Conservation (phyloP, 2,113 vertebrate species). For the Phasianus colchicus region DNA sequence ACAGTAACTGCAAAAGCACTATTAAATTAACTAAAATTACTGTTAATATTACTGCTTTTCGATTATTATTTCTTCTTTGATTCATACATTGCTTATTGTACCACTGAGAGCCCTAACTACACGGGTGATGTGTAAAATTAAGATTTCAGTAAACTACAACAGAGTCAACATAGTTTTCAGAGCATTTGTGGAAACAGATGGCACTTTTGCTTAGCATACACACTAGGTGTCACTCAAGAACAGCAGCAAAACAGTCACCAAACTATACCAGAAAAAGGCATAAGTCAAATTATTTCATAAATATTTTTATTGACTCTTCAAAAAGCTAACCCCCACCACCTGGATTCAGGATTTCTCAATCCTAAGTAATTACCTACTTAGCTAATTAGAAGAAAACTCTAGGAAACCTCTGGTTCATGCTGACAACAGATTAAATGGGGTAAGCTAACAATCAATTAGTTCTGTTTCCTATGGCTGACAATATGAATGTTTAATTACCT, state of each 20-base stretch:
- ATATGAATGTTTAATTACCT: constrained; percentile 12
- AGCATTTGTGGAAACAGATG: neutral
- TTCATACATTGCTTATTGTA: rapidly evolving
- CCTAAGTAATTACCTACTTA: constrained; percentile 36
- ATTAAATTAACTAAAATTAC: neutral
- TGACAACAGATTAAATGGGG: constrained; percentile 24
- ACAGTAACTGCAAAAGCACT: neutral
- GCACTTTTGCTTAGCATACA: neutral
- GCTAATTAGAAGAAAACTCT: constrained; percentile 42
- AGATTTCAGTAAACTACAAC: neutral
- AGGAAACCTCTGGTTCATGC: neutral
- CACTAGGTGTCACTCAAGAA: constrained; percentile 68
- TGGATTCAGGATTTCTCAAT: neutral
- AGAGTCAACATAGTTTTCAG: neutral
- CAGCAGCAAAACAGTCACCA: neutral
- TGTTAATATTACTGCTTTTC: neutral
- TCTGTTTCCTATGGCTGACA: constrained; percentile 15
- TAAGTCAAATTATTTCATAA: neutral
- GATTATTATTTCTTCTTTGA: neutral
- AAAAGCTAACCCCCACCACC: constrained; percentile 1
- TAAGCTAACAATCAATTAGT: constrained; percentile 32
- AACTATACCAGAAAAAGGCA: neutral
- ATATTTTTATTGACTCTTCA: neutral
- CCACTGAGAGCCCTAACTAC: neutral
- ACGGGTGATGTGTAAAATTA: neutral